These are phyloP conservation scores for Pocillopora meandrina DNA, from an alignment of 92 coral and sea anemone genomes.

Conservation along the genomic window DNA sequence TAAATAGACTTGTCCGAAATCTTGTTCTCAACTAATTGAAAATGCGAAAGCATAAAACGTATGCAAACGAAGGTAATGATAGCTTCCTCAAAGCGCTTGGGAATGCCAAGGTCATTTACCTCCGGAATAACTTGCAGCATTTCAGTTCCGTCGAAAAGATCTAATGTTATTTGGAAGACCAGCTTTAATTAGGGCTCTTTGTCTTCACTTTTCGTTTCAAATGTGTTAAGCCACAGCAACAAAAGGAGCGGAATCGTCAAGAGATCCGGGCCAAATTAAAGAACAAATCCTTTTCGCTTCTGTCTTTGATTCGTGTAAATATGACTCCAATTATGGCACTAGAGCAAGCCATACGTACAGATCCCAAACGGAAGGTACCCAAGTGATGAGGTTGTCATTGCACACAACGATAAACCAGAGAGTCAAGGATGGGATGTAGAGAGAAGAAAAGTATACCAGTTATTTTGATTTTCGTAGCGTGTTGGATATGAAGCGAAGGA, in stretches of 20 bases:
- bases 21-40: slow-evolving; percentile 47
- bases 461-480: slow-evolving; percentile 22
- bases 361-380: not conserved
- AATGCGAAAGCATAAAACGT: slow-evolving; percentile 42
- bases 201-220: not conserved
- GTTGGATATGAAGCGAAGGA: slow-evolving; percentile 42
- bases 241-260: slow-evolving; percentile 69
- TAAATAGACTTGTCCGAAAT: slow-evolving; percentile 6
- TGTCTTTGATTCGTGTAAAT: not conserved
- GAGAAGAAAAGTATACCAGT: slow-evolving; percentile 20
- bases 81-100: slow-evolving; percentile 17
- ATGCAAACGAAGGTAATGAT: slow-evolving; percentile 46
- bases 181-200: slow-evolving; percentile 42
- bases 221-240: slow-evolving; percentile 57
- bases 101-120: slow-evolving; percentile 10
- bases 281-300: not conserved
- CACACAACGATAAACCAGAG: too few relatives aligned
- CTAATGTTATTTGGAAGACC: slow-evolving; percentile 45
- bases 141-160: slow-evolving; percentile 66
- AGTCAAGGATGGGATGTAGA: slow-evolving; percentile 11
- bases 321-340: not conserved
- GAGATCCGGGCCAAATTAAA: slow-evolving; percentile 70
- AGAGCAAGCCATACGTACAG: slow-evolving; percentile 9
- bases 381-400: not conserved
- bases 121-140: slow-evolving; percentile 50